Conservation (phyloP, 2,888 invertebrate genomes). For the Congeria kusceri region DNA sequence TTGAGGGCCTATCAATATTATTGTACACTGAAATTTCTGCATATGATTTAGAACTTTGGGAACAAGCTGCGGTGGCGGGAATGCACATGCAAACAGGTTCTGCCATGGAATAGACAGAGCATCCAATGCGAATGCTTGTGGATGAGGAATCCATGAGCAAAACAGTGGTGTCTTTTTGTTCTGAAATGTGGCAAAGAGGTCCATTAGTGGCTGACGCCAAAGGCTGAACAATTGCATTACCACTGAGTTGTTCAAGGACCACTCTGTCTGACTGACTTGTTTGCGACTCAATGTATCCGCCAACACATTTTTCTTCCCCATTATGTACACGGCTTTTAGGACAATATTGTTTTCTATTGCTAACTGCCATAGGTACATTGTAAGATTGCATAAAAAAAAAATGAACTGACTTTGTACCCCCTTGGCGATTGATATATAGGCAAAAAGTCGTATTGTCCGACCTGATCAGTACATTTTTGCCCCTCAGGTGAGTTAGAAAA, state of each 20-base stretch:
- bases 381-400: conserved; percentile 39
- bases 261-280: conserved; percentile 18
- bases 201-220: conserved; percentile 34
- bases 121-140: conserved; percentile 32
- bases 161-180: conserved; percentile 24
- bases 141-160: conserved; percentile 33
- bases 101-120: conserved; percentile 29
- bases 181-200: conserved; percentile 24
- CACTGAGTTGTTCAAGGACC: conserved; percentile 29
- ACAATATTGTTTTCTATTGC: conserved; percentile 13
- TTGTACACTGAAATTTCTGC: conserved; percentile 17
- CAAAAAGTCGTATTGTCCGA: conserved; percentile 44
- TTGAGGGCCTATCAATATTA: conserved; percentile 34
- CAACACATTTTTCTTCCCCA: conserved; percentile 17
- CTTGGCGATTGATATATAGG: conserved; percentile 41
- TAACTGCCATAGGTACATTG: conserved; percentile 37
- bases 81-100: conserved; percentile 42
- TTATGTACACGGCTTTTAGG: conserved; percentile 43
- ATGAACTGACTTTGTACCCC: conserved; percentile 33
- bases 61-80: conserved; percentile 17
- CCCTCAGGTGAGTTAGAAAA: conserved; percentile 19
- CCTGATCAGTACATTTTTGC: conserved; percentile 35
- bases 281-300: conserved; percentile 32
- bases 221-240: conserved; percentile 19
- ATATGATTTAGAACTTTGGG: too few relatives aligned